These are phyloP conservation scores for Diarsia rubi DNA, from an alignment of 2,888 invertebrate species.

Conservation along the genomic window DNA sequence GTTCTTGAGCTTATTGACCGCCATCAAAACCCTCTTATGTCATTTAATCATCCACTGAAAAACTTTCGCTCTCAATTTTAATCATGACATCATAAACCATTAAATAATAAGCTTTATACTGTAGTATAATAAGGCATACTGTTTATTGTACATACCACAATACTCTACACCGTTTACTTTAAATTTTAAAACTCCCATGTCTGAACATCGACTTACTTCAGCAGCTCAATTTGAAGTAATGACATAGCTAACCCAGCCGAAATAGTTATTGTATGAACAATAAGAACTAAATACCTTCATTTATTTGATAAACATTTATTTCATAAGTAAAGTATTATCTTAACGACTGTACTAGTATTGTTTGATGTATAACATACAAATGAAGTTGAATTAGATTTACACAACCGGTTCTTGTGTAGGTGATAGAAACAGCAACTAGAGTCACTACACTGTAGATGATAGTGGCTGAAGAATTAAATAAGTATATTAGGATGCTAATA, in stretches of 20 bases:
- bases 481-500: not conserved
- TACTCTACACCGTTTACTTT: conserved; percentile 55
- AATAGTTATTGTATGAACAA: not conserved
- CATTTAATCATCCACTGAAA: not conserved
- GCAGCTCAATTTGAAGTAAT: not conserved
- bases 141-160: conserved; percentile 48
- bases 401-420: conserved; percentile 11
- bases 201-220: conserved; percentile 4
- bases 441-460: not conserved
- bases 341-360: conserved; percentile 11
- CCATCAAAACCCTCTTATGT: not conserved
- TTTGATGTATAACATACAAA: not conserved
- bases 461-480: not conserved
- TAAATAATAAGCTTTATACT: not conserved
- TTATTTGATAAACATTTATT: conserved; percentile 13
- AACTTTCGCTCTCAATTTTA: not conserved
- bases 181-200: conserved; percentile 52
- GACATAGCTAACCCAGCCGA: not conserved
- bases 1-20: not conserved
- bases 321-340: not conserved
- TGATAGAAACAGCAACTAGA: not conserved
- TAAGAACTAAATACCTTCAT: not conserved
- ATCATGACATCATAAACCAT: not conserved
- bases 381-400: not conserved
- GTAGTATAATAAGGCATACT: not conserved